A percentile compares a stretch with the other conserved stretches of the same genome.
phyloP scores from a whole-genome alignment of 2,888 invertebrate genomes.

The Drosophila sordidapex region DNA sequence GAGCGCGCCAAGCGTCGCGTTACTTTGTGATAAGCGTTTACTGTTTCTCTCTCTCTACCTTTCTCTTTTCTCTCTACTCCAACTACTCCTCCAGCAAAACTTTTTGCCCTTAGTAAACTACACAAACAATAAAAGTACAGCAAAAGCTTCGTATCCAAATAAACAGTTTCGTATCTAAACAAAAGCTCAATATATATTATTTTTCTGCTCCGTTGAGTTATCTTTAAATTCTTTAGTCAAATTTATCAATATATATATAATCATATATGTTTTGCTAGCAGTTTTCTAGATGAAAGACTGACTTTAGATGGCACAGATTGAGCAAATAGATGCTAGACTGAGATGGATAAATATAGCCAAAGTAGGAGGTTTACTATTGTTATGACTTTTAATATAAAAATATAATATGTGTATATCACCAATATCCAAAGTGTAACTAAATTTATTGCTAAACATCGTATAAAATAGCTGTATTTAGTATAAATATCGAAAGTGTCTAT shows the following conservation, averaged over 20 bases:
- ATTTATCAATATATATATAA: not conserved
- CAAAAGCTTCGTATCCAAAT: constrained; percentile 23
- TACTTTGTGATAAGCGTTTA: constrained; percentile 76
- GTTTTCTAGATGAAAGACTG: constrained; percentile 31
- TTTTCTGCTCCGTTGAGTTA: not conserved
- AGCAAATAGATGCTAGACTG: constrained; percentile 13
- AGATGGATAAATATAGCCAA: constrained; percentile 6
- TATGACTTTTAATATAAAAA: not conserved
- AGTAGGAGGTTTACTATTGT: not conserved
- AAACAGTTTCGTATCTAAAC: not conserved
- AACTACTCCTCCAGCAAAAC: constrained; percentile 2
- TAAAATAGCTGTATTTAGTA: not conserved
- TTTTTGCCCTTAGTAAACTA: not conserved
- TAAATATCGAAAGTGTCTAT: constrained; percentile 1
- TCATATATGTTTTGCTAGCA: not conserved
- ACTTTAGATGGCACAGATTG: constrained; percentile 8
- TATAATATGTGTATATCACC: not conserved
- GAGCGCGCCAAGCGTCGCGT: constrained; percentile 72
- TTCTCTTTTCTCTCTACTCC: constrained; percentile 11
- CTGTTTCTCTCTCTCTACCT: constrained; percentile 47
- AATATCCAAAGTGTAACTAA: not conserved
- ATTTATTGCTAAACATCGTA: constrained; percentile 21
- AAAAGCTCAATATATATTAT: not conserved
- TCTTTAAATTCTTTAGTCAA: not conserved
- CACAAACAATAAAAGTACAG: constrained; percentile 26